These are phyloP conservation scores for Scomber scombrus DNA, from an alignment of 2,113 vertebrate genomes.

Conservation along the genomic window DNA sequence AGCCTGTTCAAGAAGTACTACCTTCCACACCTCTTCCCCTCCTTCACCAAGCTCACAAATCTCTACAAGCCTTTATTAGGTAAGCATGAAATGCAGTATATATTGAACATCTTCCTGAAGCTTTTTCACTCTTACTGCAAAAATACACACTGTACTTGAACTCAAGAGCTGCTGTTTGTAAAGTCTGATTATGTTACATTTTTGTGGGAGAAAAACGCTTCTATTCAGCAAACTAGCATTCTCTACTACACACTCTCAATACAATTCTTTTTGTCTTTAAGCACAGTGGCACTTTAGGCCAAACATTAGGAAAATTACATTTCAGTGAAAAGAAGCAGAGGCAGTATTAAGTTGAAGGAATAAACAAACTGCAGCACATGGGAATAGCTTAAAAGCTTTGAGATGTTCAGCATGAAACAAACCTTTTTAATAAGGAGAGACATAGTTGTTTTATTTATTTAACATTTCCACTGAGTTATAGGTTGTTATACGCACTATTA, in stretches of 20 bases:
- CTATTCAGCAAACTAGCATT: too few species aligned
- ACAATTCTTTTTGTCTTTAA: too few species aligned
- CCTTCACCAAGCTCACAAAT: slow-evolving; percentile 96
- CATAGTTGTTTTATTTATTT: too few species aligned
- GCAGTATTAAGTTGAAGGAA: background rate
- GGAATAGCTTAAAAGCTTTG: too few species aligned
- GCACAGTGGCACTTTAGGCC: too few species aligned
- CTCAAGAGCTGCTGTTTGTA: background rate
- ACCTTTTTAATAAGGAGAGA: too few species aligned
- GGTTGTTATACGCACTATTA: too few species aligned
- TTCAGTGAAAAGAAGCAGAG: background rate
- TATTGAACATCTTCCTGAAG: background rate
- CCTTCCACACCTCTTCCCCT: slow-evolving; percentile 96
- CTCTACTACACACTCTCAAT: too few species aligned
- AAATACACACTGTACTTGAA: background rate
- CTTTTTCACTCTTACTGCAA: slow-evolving; percentile 8
- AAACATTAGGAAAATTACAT: background rate
- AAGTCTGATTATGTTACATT: background rate
- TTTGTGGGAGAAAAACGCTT: too few species aligned
- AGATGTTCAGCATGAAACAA: too few species aligned
- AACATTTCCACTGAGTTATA: too few species aligned
- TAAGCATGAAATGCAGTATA: slow-evolving; percentile 75
- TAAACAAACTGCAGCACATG: background rate
- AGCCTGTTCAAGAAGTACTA: slow-evolving; percentile 98
- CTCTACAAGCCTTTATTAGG: slow-evolving; percentile 98